A percentile compares a stretch with the other conserved stretches of the same genome.
Evolutionary conservation across 2,888 invertebrate genomes (phyloP).

Genomic region (Barypeithes pellucidus): DNA sequence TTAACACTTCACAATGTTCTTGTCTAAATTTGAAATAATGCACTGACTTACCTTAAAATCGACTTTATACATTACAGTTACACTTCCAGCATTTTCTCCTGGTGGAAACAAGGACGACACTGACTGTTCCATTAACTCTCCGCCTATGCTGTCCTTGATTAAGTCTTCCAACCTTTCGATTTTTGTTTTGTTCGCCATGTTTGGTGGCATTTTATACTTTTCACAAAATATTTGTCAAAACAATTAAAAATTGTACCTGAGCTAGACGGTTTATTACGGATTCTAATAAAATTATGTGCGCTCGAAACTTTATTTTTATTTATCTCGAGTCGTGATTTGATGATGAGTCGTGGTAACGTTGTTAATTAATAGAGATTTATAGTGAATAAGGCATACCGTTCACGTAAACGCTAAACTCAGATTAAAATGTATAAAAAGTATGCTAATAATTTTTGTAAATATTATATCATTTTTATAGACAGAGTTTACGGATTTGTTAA

Average conservation of each 20-base stretch:
- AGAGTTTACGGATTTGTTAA: no score
- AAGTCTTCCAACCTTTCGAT: constrained; percentile 45
- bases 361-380: not conserved
- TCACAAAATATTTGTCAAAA: not conserved
- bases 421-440: no score
- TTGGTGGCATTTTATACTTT: not conserved
- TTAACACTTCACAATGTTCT: no score
- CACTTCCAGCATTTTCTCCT: constrained; percentile 51
- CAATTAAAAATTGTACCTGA: not conserved
- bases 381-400: not conserved
- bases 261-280: no score
- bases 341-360: no score
- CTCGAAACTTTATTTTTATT: no score
- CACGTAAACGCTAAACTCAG: no score
- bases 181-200: constrained; percentile 28
- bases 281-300: no score
- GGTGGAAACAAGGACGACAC: constrained; percentile 34
- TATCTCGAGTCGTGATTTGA: no score
- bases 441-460: no score
- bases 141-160: constrained; percentile 37
- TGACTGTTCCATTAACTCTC: constrained; percentile 41
- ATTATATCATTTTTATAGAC: no score
- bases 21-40: no score
- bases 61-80: constrained; percentile 48
- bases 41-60: constrained; percentile 44